Evolutionary conservation across 2,113 vertebrate species (phyloP), one percentile per base, ranked within the genome.

Genomic region (Mionectes macconnelli): DNA sequence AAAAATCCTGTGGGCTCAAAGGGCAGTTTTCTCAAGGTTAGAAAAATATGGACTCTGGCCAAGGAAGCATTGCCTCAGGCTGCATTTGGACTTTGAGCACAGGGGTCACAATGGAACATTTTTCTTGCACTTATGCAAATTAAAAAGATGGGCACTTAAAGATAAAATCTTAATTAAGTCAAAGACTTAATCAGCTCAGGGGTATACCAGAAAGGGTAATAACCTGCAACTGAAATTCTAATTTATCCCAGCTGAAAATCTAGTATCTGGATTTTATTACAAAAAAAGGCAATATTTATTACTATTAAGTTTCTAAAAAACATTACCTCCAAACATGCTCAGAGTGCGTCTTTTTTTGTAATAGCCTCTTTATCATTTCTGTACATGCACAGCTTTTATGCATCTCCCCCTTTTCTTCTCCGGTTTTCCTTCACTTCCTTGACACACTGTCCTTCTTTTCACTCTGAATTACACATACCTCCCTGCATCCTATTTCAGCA

Each of bases 131-230:
- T 86, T 59, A 55, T 67, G 47, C 16, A 60, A 30, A 30, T 52
- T 70, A 88, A 66, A 91, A 84, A 84, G 55, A 56, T 19, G 70
- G 21, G 60, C 5, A 14, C 18, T 69, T 89, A 66, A 2, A 92
- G 81, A 96, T 94, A 93, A 91, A 89, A 96, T 83, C 78, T 67
- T 59, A 90, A 94, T 80, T 89, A 79, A 83, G 35, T 80, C 42
- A 50, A 69, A 90, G 28, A 85, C 28, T 56, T 52, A 91, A 85
- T 63, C 59, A 77, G 50, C 2, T 11, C 28, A 73, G 27, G 30
- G 14, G 14, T 67, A 55, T 21, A 78, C 9, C 12, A 56, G 55
- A 53, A 95, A 87, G 30, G 31, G 35, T 74, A 90, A 79, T 80
- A 79, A 77, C 14, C n/a, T 67, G 33, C 39, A 79, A 79, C 20